Evolutionary conservation across 2,888 invertebrate genomes (phyloP).

Genomic region (Anagyrus pseudococci): DNA sequence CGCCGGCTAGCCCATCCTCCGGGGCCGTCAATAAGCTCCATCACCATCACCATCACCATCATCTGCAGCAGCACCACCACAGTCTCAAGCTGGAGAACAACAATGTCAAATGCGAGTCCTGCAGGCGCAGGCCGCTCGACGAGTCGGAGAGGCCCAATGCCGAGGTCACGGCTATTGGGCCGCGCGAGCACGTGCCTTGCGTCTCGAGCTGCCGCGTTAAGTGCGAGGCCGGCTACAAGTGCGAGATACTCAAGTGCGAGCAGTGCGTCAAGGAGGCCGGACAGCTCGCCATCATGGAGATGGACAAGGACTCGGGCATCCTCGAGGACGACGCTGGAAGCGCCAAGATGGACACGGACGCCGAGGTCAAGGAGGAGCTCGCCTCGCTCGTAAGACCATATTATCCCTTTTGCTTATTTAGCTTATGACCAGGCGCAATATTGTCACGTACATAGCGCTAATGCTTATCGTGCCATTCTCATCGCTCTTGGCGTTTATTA

Average conservation of each 20-base stretch:
- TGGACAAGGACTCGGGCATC: conserved; percentile 57
- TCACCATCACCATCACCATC: conserved; percentile 25
- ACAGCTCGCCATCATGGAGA: conserved; percentile 54
- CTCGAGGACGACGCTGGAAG: conserved; percentile 48
- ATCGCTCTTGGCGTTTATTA: too few species aligned
- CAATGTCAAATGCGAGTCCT: conserved; percentile 59
- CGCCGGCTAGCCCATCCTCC: conserved; percentile 11
- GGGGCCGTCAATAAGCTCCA: conserved; percentile 3
- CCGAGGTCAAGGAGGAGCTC: conserved; percentile 63
- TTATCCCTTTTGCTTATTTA: not conserved
- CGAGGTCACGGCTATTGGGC: conserved; percentile 48
- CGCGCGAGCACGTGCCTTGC: not conserved
- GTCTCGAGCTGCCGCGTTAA: conserved; percentile 49
- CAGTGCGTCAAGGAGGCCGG: conserved; percentile 58
- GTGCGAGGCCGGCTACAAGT: conserved; percentile 57
- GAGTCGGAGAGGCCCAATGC: conserved; percentile 41
- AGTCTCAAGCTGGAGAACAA: conserved; percentile 57
- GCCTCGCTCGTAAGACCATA: conserved; percentile 63
- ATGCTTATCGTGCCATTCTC: too few species aligned
- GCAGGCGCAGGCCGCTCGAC: conserved; percentile 44
- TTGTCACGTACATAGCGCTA: too few species aligned
- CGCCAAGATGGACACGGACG: conserved; percentile 56
- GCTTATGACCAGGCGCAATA: too few species aligned
- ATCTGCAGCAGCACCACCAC: conserved; percentile 39
- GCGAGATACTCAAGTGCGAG: conserved; percentile 58